These are phyloP conservation scores for Coendou prehensilis DNA, from an alignment of 2,797 vertebrate species.

Conservation along the genomic window DNA sequence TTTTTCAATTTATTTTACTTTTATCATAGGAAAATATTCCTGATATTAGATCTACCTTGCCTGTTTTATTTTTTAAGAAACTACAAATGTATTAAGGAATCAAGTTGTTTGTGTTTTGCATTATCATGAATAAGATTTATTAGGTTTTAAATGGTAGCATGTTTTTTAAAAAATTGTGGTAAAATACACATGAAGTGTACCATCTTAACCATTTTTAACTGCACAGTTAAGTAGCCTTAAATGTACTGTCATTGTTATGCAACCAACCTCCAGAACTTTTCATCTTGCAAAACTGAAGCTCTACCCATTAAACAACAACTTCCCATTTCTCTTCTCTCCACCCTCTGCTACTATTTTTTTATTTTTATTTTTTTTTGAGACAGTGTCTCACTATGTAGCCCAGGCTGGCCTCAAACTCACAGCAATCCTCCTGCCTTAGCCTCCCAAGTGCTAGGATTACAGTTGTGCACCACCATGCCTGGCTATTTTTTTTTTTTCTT, in stretches of 20 bases:
- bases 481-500: neutral
- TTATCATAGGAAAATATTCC: neutral
- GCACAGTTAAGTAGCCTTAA: neutral
- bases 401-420: neutral
- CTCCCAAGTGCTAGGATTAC: neutral
- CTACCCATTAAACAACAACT: neutral
- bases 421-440: neutral
- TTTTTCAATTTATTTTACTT: neutral
- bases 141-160: conserved; percentile 11
- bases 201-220: neutral
- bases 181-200: neutral
- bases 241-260: neutral
- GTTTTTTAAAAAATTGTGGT: neutral
- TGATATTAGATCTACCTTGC: neutral
- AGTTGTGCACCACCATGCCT: neutral
- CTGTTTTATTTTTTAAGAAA: neutral
- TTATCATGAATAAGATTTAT: neutral
- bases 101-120: conserved; percentile 3
- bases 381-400: neutral
- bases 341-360: neutral
- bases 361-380: neutral
- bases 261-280: neutral
- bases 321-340: neutral
- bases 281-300: conserved; percentile 47
- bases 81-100: neutral